Conservation (phyloP, 2,797 vertebrate genomes). For the Tadarida brasiliensis region DNA sequence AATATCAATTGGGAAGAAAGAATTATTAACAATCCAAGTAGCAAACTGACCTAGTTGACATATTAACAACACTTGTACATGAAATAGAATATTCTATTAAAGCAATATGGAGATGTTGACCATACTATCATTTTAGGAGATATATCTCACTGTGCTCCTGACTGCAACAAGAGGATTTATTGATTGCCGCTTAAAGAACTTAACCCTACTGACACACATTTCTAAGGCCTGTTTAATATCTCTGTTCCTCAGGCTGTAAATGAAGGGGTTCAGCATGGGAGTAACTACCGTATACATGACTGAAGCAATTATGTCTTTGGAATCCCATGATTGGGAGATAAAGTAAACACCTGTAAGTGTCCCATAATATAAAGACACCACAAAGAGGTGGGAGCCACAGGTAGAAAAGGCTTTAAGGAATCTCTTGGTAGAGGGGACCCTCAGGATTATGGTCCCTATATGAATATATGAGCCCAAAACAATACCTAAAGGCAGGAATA, state of each 20-base stretch:
- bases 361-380: constrained; percentile 79
- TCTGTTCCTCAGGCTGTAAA: background rate
- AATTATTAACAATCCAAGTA: background rate
- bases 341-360: constrained; percentile 72
- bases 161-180: background rate
- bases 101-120: background rate
- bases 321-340: background rate
- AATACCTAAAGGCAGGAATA: constrained; percentile 79
- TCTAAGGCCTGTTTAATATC: background rate
- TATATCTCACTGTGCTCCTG: background rate
- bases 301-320: constrained; percentile 58
- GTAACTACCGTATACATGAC: constrained; percentile 50
- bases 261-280: background rate
- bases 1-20: background rate
- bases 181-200: background rate
- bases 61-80: background rate
- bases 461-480: constrained; percentile 71
- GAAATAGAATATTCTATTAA: background rate
- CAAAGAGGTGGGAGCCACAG: constrained; percentile 78
- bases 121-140: background rate
- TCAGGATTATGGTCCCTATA: constrained; percentile 68
- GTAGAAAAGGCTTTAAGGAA: constrained; percentile 74
- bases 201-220: background rate
- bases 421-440: background rate
- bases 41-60: background rate